Conservation (phyloP, 2,113 vertebrate genomes). For the Oceanites oceanicus region DNA sequence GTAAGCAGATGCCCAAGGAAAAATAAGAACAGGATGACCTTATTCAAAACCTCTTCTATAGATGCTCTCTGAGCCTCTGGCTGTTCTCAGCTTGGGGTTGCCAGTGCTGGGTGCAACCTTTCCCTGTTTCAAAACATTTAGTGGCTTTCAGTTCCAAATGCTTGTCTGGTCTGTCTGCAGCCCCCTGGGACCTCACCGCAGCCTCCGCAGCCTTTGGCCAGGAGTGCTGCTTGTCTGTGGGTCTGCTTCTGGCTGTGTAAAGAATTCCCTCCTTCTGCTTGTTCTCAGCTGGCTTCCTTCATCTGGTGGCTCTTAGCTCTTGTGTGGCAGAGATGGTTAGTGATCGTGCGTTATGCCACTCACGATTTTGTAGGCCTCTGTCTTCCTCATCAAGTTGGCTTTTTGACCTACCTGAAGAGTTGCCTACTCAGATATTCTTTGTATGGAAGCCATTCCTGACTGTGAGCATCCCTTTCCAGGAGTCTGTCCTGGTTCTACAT, state of each 20-base stretch:
- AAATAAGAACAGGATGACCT: neutral
- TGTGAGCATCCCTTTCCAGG: rapidly evolving
- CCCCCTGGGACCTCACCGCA: neutral
- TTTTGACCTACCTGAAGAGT: neutral
- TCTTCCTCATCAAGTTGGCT: neutral
- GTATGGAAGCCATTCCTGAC: neutral
- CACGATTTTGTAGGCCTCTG: neutral
- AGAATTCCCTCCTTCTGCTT: neutral
- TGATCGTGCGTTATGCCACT: neutral
- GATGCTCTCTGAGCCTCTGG: neutral
- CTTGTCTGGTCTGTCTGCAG: neutral
- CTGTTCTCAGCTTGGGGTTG: neutral
- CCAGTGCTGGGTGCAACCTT: neutral
- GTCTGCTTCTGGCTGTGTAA: neutral
- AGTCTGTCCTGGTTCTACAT: neutral
- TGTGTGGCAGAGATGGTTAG: neutral
- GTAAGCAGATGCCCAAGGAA: neutral
- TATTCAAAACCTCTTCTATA: neutral
- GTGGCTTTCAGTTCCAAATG: neutral
- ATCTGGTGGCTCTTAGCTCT: neutral
- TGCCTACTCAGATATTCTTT: neutral
- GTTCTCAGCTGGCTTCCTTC: neutral
- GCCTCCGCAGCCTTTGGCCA: neutral
- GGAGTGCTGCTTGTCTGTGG: neutral
- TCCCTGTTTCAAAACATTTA: neutral